Percentiles rank a stretch among this genome's conserved stretches.
phyloP scores from a whole-genome alignment of 1,140 invertebrate species.

The Cataglyphis hispanica region DNA sequence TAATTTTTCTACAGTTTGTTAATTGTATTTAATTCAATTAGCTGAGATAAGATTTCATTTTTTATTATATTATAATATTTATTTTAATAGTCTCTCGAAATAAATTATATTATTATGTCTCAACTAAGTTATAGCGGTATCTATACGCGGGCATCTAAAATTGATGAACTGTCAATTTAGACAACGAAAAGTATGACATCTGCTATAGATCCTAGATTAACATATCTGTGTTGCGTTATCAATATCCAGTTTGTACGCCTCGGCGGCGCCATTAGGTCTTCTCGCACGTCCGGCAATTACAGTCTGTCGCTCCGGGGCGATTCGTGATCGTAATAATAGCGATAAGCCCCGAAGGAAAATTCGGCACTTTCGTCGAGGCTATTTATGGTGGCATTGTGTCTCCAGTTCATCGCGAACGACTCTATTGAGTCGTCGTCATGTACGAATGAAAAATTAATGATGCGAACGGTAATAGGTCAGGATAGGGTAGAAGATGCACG shows the following conservation, averaged over 20 bases:
- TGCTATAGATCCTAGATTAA: constrained; percentile 59
- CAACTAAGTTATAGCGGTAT: neutral
- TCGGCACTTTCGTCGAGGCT: constrained; percentile 52
- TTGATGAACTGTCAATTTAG: neutral
- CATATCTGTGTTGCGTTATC: constrained; percentile 56
- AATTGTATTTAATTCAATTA: neutral
- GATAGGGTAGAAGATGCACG: constrained; percentile 35
- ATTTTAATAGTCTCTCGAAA: neutral
- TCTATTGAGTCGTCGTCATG: constrained; percentile 42
- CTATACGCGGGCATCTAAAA: neutral
- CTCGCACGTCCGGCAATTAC: constrained; percentile 62
- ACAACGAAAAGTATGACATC: neutral
- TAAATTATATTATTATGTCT: neutral
- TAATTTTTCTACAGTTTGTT: neutral
- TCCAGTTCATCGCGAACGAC: constrained; percentile 32
- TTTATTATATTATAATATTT: neutral
- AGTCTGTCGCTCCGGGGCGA: constrained; percentile 62
- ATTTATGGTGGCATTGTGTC: constrained; percentile 63
- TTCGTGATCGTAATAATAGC: constrained; percentile 60
- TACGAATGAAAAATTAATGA: constrained; percentile 62
- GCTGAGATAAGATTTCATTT: neutral
- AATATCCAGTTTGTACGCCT: constrained; percentile 38
- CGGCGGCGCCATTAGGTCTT: constrained; percentile 49
- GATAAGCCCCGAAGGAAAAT: constrained; percentile 65
- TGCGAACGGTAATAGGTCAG: constrained; percentile 43